A percentile compares a stretch with the other conserved stretches of the same genome.
Evolutionary conservation across 2,113 vertebrate species (phyloP).

Genomic region (Aegithalos caudatus): DNA sequence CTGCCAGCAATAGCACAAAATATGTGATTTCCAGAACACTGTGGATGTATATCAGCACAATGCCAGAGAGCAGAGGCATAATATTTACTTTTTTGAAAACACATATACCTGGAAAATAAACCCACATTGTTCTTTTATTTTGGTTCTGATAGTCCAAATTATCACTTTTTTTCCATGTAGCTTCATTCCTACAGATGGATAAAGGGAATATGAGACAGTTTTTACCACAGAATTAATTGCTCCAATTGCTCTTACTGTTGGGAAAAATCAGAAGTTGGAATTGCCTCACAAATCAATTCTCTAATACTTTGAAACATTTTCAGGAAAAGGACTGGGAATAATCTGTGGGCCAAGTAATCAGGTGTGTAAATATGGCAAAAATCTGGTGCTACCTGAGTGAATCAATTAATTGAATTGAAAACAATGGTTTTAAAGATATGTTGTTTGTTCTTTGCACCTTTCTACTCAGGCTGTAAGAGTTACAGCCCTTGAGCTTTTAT

Average conservation of each 20-base stretch:
- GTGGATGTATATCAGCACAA: not conserved
- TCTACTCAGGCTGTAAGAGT: not conserved
- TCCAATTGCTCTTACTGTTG: not conserved
- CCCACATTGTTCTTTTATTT: not conserved
- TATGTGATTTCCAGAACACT: not conserved
- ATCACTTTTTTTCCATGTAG: not conserved
- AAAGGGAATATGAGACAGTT: not conserved
- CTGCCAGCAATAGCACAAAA: rapidly evolving
- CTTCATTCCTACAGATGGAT: not conserved
- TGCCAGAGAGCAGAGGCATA: not conserved
- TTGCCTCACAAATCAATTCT: not conserved
- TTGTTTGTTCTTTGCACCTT: not conserved
- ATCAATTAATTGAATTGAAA: not conserved
- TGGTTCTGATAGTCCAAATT: not conserved
- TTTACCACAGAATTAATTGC: not conserved
- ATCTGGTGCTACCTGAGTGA: not conserved
- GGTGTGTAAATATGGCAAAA: not conserved
- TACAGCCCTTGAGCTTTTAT: not conserved
- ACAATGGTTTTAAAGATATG: not conserved
- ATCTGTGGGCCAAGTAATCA: not conserved
- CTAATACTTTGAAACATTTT: not conserved
- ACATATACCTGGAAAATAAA: not conserved
- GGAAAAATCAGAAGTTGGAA: not conserved
- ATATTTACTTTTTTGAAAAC: not conserved
- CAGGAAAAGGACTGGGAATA: not conserved